Base-by-base conservation (phyloP, 1,140 invertebrate genomes). In the Geopemphigus sp. region DNA sequence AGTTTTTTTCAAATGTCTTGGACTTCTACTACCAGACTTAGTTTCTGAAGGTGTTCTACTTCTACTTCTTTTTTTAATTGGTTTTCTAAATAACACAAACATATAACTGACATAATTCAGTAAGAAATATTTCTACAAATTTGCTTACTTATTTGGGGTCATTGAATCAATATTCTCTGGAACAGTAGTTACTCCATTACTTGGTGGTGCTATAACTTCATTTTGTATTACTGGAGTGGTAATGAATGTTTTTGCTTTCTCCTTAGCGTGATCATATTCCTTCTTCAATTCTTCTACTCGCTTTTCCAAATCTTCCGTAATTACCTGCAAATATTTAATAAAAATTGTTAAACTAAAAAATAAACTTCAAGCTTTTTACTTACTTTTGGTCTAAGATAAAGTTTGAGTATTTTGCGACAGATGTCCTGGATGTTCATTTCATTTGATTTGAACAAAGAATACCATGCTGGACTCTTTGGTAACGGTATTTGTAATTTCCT, bases 391-490 rank as follows among this genome's bases (percentile, higher is more conserved):
- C 94, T 88, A 47, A 89, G 91, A 84, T 98, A 98, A 0, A 99
- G 87, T 81, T 91, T 88, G 39, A 98, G 86, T 81, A 98, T 95
- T 29, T 91, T 90, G 53, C 91, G 86, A 82, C 92, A 95, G 50
- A 98, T 93, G 83, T 95, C 93, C 80, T 92, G 88, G 14, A 99
- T 94, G 70, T 95, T 90, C 19, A 88, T 88, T 86, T 97, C 94
- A 0, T 88, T 88, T 0, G 95, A 95, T 83, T 91, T 90, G 84
- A 98, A 98, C 2, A 96, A 85, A 1, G 89, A 86, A 85, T 92
- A 98, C 97, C 97, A 99, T 0, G 93, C 87, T 0, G 96, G 96
- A 82, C 90, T 91, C 80, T 91, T 92, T 10, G 96, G 96, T 78
- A 99, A 84, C 14, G 94, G 90, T 68, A 98, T 89, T 82, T 92